Evolutionary conservation across 1,140 invertebrate species (phyloP).

Genomic region (Ladona fulva): DNA sequence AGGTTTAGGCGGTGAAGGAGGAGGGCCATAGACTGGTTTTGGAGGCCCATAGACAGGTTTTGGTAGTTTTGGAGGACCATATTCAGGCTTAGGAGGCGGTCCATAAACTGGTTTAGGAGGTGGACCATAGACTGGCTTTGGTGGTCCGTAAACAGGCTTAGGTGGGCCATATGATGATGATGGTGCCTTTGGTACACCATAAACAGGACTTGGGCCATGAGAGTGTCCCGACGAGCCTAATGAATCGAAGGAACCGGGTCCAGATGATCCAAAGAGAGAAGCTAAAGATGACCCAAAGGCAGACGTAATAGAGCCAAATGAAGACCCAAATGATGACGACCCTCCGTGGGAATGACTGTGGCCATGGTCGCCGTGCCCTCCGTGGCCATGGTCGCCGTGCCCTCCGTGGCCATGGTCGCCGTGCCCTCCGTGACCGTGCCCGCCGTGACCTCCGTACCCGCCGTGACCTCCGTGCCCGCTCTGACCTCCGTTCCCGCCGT

Average conservation of each 20-base stretch:
- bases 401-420: neutral
- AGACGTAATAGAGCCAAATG: neutral
- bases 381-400: neutral
- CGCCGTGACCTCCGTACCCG: neutral
- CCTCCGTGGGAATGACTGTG: neutral
- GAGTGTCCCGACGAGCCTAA: constrained; percentile 17
- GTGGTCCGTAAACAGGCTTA: constrained; percentile 23
- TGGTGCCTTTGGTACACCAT: constrained; percentile 28
- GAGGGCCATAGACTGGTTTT: constrained; percentile 24
- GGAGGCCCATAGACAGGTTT: no score
- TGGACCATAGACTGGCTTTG: constrained; percentile 18
- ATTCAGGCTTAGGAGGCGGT: constrained; percentile 22
- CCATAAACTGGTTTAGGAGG: constrained; percentile 21
- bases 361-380: neutral
- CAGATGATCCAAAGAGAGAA: constrained; percentile 38
- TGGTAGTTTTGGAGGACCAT: constrained; percentile 16
- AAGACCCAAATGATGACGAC: neutral
- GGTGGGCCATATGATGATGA: constrained; percentile 28
- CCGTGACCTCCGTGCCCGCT: neutral
- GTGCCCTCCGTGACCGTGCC: neutral
- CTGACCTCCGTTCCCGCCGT: neutral
- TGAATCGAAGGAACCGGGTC: constrained; percentile 17
- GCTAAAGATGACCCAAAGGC: neutral
- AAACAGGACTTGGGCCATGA: neutral
- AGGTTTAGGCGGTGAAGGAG: constrained; percentile 22